Base-by-base conservation (phyloP, 1,140 invertebrate genomes). In the Planococcus citri region DNA sequence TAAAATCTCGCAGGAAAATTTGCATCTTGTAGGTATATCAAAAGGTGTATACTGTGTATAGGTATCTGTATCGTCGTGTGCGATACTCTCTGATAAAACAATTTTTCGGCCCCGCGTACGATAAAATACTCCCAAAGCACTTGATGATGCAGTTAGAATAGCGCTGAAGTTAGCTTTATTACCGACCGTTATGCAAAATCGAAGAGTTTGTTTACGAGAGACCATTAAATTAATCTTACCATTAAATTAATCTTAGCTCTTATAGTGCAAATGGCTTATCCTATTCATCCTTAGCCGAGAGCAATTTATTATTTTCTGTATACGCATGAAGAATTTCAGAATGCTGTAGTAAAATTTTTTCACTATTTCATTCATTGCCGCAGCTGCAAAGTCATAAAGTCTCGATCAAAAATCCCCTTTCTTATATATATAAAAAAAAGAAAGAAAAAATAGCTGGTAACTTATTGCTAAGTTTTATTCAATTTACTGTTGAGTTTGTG, bases 171-270 rank as follows among this genome's bases (percentile, higher is more conserved):
- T 51, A 6, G 17, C 17, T 51, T 51, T 51, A 51, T 51, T 51
- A 51, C 41, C 41, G n/a, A 20, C 17, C 41, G 41, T 51, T 51
- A 51, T 51, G 41, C 41, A 51, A 51, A 51, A 51, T 20, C 41
- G 41, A 51, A 51, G 41, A 51, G 41, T 51, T 51, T 51, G 41
- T 51, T 51, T 51, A 51, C 41, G 41, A 51, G 41, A 51, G 41
- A 51, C 41, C 17, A 51, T 51, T 51, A 51, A 51, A 51, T 37
- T 37, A 37, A 37, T 37, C 33, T n/a, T n/a, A 37, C 41, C 17
- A 51, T 51, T 51, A 51, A 51, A 51, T 51, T 51, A 51, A 51
- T 51, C 41, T 51, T 51, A n/a, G 41, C 6, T 51, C 41, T 51
- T 51, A 51, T n/a, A 51, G 41, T 51, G 41, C 10, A 51, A 51